Percentiles rank a stretch among this genome's conserved stretches.
phyloP scores from a whole-genome alignment of 2,888 invertebrate species.

The Sinopyrophorus schimmeli region DNA sequence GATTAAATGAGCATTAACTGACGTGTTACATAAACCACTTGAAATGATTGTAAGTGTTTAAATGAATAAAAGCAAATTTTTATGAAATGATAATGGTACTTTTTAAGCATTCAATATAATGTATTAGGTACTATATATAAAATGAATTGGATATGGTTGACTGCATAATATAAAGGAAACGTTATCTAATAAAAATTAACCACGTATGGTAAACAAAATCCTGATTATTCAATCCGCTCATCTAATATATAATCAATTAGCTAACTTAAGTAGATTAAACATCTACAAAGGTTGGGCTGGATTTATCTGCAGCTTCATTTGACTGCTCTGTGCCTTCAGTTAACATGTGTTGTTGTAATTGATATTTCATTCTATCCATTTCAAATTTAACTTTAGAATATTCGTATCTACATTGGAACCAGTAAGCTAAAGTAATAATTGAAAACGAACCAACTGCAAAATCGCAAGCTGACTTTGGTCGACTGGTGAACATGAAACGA shows the following conservation, averaged over 20 bases:
- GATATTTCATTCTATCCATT: constrained; percentile 64
- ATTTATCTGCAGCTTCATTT: constrained; percentile 44
- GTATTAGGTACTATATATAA: too few relatives aligned
- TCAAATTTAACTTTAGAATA: constrained; percentile 70
- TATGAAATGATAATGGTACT: too few relatives aligned
- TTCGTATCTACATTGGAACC: constrained; percentile 71
- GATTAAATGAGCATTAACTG: too few relatives aligned
- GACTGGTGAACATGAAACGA: constrained; percentile 76
- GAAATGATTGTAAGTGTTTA: too few relatives aligned
- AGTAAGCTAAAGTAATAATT: constrained; percentile 67
- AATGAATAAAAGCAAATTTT: too few relatives aligned
- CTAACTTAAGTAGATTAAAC: constrained; percentile 13
- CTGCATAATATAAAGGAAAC: too few relatives aligned
- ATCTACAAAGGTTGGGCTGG: constrained; percentile 15
- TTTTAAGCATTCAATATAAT: too few relatives aligned
- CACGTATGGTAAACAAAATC: too few relatives aligned
- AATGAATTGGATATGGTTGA: too few relatives aligned
- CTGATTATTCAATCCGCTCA: too few relatives aligned
- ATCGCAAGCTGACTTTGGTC: constrained; percentile 64
- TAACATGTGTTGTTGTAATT: constrained; percentile 63
- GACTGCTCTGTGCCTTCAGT: constrained; percentile 67
- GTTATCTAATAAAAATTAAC: too few relatives aligned
- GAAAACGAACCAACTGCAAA: constrained; percentile 69
- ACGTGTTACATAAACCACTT: too few relatives aligned
- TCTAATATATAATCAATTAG: background rate